phyloP scores from a whole-genome alignment of 2,888 invertebrate species.

The Drosophila stalkeri region DNA sequence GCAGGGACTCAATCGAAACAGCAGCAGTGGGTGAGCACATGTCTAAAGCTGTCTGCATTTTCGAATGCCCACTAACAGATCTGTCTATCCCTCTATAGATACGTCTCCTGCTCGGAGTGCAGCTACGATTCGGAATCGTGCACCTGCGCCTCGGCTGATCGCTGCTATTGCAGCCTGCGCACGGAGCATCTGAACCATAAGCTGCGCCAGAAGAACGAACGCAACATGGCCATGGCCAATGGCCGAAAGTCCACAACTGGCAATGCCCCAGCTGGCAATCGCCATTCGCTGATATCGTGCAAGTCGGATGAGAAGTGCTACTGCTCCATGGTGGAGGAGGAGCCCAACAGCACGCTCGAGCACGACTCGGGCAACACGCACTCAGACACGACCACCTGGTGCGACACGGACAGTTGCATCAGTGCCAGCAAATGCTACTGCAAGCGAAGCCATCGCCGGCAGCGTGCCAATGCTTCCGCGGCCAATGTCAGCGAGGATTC shows the following conservation, averaged over 20 bases:
- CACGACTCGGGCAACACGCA: slow-evolving; percentile 85
- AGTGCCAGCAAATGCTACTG: slow-evolving; percentile 96
- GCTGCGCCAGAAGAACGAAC: slow-evolving; percentile 77
- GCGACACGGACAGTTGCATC: slow-evolving; percentile 94
- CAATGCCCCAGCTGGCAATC: slow-evolving; percentile 54
- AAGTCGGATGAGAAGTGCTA: slow-evolving; percentile 88
- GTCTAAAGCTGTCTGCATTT: no score
- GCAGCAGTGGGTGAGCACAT: slow-evolving; percentile 87
- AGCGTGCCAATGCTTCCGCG: slow-evolving; percentile 30
- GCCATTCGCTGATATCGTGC: slow-evolving; percentile 85
- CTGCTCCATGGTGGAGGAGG: slow-evolving; percentile 87
- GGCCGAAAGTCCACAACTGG: slow-evolving; percentile 53
- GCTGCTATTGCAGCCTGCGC: slow-evolving; percentile 91
- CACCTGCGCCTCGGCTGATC: slow-evolving; percentile 90
- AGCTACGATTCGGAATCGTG: slow-evolving; percentile 94
- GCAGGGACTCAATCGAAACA: slow-evolving; percentile 88
- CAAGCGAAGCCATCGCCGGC: slow-evolving; percentile 78
- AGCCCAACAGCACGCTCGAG: slow-evolving; percentile 73
- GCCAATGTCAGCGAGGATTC: slow-evolving; percentile 65
- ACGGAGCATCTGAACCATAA: slow-evolving; percentile 73
- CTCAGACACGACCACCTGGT: slow-evolving; percentile 86
- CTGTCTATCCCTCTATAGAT: slow-evolving; percentile 80
- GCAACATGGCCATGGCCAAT: slow-evolving; percentile 62
- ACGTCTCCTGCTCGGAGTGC: slow-evolving; percentile 95
- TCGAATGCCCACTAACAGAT: neutral